Base-by-base conservation (phyloP, 2,888 invertebrate species). In the Phytoseiulus persimilis region DNA sequence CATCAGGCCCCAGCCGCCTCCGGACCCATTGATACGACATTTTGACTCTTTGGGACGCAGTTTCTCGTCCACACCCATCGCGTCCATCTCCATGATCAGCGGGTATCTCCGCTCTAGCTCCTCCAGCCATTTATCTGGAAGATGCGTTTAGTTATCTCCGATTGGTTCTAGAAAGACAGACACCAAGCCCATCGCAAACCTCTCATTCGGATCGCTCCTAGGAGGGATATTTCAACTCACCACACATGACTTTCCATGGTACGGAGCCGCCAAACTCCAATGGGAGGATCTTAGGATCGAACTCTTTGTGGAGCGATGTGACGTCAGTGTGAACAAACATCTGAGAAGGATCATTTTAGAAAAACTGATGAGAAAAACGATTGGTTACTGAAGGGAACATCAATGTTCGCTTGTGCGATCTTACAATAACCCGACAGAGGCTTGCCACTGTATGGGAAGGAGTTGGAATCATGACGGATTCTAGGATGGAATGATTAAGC, bases 241-340 rank as follows among this genome's bases (percentile, higher is more conserved):
- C 95, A 91, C 96, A 96, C 96, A 96, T 96, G 92, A 96, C 95
- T 89, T 94, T 94, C 95, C 96, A 95, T 0, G 96, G 96, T 93
- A 96, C 95, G n/a, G 93, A 94, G 14, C 96, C 96, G 5, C 96
- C 96, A 92, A 96, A 96, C 92, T 96, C 96, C 91, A 95, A 95
- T 0, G 96, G 96, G 90, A 96, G 92, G 91, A 96, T 95, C 90
- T 95, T 94, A 33, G 95, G 94, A 92, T 96, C 95, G 11, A 96
- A 94, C 91, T 95, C 94, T 83, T 95, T 94, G 91, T 94, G 94
- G 83, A 96, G 93, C n/a, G 96, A 95, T 11, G 95, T 95, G 33
- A 95, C 92, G 45, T 94, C 95, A 92, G 95, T 95, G 92, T 96
- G 96, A 90, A 96, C 94, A 95, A 91, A 90, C 23, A 91, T 90